Base-by-base conservation (phyloP, 2,888 invertebrate genomes). In the Notodonta ziczac region DNA sequence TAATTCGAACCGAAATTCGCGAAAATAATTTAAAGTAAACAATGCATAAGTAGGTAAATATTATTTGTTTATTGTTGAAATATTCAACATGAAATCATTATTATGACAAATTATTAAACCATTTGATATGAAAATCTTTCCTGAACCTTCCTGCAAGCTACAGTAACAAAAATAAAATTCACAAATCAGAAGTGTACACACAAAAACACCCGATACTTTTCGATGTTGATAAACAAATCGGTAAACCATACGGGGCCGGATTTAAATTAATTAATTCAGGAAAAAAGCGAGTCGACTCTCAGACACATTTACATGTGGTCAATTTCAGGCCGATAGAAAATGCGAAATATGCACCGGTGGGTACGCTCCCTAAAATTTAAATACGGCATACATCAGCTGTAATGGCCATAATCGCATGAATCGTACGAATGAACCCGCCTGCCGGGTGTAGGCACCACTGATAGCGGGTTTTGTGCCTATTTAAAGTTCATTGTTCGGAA, bases 361-460 rank as follows among this genome's bases (percentile, higher is more conserved):
- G 60, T 40, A 58, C 60, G 52, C 60, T 54, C 53, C 72, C 64
- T 77, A 65, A 73, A 67, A 71, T 68, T 67, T 67, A 67, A 76
- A 73, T 67, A 73, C 63, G 61, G 62, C 60, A 66, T 70, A 75
- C 63, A 73, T 80, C 77, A 74, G 69, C 72, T 73, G 69, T 78
- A 80, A 80, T 76, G 70, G 77, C 65, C 68, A 82, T 80, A 84
- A 84, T 85, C 80, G 77, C 72, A 74, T 83, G 74, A 80, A 77
- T 78, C 76, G 79, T 74, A 75, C 73, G 75, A 80, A 79, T 81
- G 78, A 79, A 85, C 78, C 73, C 66, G 59, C 73, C 63, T 62
- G 59, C 63, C 59, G 62, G 62, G 65, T 44, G 14, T 39, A 59
- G 62, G 69, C 62, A 35, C 40, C 42, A 66, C 57, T 65, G 63